These are phyloP conservation scores for Bombus superbus DNA, from an alignment of 1,140 invertebrate genomes.

Conservation along the genomic window DNA sequence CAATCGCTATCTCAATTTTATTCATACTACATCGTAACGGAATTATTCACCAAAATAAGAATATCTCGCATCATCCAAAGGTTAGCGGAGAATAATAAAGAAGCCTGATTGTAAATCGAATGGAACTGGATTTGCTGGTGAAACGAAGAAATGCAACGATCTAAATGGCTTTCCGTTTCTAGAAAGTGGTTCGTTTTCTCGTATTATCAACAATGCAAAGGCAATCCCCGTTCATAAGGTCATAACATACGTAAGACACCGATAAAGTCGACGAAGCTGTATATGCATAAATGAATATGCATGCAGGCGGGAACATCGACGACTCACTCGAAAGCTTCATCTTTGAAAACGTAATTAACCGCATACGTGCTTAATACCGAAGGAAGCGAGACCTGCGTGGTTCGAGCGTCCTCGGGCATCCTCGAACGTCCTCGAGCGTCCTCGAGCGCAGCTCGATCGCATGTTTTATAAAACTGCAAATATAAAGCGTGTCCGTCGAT, in stretches of 20 bases:
- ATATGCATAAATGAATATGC: conserved; percentile 50
- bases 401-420: not conserved
- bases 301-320: conserved; percentile 31
- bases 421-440: not conserved
- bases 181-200: conserved; percentile 6
- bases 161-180: not conserved
- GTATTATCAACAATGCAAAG: conserved; percentile 2
- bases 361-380: conserved; percentile 37
- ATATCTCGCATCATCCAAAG: not conserved
- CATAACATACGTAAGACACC: not conserved
- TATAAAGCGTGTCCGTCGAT: not conserved
- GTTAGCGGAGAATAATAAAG: not conserved
- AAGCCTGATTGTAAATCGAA: too few relatives aligned
- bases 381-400: not conserved
- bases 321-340: conserved; percentile 30
- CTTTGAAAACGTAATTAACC: conserved; percentile 50
- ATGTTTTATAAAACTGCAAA: conserved; percentile 24
- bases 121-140: not conserved
- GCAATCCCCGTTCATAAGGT: conserved; percentile 20
- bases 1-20: not conserved
- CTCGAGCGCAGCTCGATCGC: not conserved
- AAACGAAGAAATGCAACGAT: not conserved
- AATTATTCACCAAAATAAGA: not conserved
- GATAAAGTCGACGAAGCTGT: conserved; percentile 3
- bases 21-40: not conserved